phyloP scores from a whole-genome alignment of 2,113 vertebrate genomes.

The Pseudorectes ferrugineus region DNA sequence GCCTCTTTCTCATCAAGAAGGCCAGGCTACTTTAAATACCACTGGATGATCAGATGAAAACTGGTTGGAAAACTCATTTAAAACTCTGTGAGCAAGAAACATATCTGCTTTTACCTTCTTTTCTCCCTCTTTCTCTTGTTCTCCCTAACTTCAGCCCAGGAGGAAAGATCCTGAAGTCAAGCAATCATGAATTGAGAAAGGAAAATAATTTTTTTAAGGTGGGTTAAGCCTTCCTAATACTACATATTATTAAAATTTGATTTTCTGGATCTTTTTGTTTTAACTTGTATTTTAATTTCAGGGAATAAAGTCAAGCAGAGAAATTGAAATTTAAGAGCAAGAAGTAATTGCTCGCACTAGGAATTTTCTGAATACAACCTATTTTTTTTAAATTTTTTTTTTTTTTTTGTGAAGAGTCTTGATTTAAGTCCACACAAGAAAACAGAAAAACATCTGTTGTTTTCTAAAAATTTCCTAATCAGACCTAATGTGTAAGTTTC shows the following conservation, averaged over 20 bases:
- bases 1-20: neutral
- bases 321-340: neutral
- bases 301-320: neutral
- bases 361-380: neutral
- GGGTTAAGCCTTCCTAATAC: rapidly evolving
- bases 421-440: neutral
- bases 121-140: neutral
- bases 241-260: neutral
- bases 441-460: neutral
- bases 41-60: neutral
- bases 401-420: neutral
- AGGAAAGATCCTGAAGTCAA: neutral
- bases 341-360: rapidly evolving
- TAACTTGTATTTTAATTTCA: neutral
- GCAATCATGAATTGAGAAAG: neutral
- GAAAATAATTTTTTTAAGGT: neutral
- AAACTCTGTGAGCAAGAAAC: neutral
- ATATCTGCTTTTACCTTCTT: neutral
- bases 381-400: neutral
- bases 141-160: neutral
- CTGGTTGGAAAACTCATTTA: neutral
- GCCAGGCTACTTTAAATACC: neutral
- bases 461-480: neutral
- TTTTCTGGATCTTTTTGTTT: neutral
- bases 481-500: neutral